Percentiles rank a stretch among this genome's conserved stretches.
These are phyloP conservation scores for Sisyra nigra DNA, from an alignment of 2,888 invertebrate genomes.

Conservation along the genomic window DNA sequence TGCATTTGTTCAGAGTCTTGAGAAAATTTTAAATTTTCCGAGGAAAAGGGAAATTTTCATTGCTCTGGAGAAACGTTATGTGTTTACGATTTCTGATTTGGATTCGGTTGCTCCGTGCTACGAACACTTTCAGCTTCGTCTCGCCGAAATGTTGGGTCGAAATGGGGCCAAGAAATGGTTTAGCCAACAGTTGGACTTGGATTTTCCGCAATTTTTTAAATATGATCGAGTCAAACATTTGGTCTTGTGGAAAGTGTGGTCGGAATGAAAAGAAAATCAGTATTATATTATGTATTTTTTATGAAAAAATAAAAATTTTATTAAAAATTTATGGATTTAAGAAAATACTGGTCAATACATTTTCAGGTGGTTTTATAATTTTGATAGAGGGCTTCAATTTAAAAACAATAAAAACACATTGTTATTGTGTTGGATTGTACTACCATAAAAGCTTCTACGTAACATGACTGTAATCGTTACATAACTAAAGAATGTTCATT, in stretches of 20 bases:
- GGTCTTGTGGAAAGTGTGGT: conserved; percentile 52
- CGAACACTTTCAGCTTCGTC: conserved; percentile 56
- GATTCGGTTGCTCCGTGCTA: conserved; percentile 78
- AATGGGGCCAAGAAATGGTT: conserved; percentile 33
- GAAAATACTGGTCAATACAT: too few species aligned
- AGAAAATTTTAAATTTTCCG: conserved; percentile 41
- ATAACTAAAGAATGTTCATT: too few species aligned
- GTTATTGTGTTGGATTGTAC: too few species aligned
- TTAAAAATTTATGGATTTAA: too few species aligned
- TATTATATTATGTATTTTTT: background rate
- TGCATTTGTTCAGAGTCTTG: conserved; percentile 56
- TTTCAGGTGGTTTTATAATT: too few species aligned
- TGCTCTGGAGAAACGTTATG: conserved; percentile 73
- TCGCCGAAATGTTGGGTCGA: conserved; percentile 33
- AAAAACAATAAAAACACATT: too few species aligned
- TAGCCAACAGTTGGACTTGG: conserved; percentile 42
- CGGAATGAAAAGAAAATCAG: conserved; percentile 16
- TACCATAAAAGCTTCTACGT: too few species aligned
- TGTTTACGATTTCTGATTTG: conserved; percentile 65
- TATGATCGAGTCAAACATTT: conserved; percentile 67
- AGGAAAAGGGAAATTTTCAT: conserved; percentile 47
- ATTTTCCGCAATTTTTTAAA: conserved; percentile 67
- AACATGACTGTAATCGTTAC: too few species aligned
- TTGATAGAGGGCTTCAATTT: too few species aligned
- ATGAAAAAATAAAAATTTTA: too few species aligned